Percentiles rank a stretch among this genome's conserved stretches.
These are phyloP conservation scores for Neelides folsomi DNA, from an alignment of 2,888 invertebrate genomes.

Conservation along the genomic window DNA sequence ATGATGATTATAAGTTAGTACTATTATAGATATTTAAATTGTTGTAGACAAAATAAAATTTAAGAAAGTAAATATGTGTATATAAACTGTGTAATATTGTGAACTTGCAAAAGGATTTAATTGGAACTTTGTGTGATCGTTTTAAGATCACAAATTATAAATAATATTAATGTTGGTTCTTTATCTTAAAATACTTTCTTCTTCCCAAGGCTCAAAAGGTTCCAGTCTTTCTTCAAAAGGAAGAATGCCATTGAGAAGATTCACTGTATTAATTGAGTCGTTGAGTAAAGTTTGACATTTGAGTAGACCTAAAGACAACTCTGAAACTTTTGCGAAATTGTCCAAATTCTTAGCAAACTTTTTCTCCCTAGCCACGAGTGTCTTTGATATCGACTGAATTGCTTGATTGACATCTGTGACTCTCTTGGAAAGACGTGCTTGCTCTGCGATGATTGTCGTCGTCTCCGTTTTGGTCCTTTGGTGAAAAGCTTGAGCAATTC, in stretches of 20 bases:
- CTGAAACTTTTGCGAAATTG: constrained; percentile 64
- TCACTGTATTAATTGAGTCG: constrained; percentile 69
- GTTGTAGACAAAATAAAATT: no score
- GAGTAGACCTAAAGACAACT: constrained; percentile 65
- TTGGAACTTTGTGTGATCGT: no score
- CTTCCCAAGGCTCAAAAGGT: constrained; percentile 47
- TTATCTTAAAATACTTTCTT: constrained; percentile 9
- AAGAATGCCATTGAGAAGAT: constrained; percentile 65
- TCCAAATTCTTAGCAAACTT: constrained; percentile 73
- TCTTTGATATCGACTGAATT: constrained; percentile 52
- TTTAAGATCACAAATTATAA: neutral
- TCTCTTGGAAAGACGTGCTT: constrained; percentile 11
- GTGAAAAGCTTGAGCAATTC: constrained; percentile 20
- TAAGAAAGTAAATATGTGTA: no score
- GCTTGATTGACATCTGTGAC: constrained; percentile 49
- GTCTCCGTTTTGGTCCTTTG: constrained; percentile 14
- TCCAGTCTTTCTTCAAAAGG: constrained; percentile 73
- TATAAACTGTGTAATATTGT: no score
- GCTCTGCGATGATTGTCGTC: constrained; percentile 10
- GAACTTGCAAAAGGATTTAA: no score
- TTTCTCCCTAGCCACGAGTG: constrained; percentile 65
- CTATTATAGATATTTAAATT: no score
- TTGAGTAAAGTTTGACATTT: constrained; percentile 67
- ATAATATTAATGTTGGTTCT: neutral
- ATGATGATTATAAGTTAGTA: no score